These are phyloP conservation scores for Sylvia atricapilla DNA, from an alignment of 2,113 vertebrate species.

Conservation along the genomic window DNA sequence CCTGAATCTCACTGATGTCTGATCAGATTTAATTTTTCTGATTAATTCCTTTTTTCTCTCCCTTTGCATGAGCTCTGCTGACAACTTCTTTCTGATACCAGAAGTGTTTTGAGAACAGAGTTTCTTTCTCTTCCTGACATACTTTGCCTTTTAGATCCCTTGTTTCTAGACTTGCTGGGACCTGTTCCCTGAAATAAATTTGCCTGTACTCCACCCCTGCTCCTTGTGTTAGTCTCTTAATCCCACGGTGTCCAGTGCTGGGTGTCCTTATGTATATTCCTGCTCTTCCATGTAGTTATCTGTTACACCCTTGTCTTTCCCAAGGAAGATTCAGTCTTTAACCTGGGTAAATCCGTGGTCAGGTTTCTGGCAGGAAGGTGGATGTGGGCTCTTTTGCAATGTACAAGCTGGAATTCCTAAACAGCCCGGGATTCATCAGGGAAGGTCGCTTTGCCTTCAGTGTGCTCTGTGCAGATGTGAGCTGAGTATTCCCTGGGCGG, in stretches of 20 bases:
- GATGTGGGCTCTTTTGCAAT: rapidly evolving
- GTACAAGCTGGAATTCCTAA: background rate
- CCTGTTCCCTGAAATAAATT: background rate
- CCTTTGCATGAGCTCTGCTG: background rate
- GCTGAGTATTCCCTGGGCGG: background rate
- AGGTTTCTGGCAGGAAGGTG: background rate
- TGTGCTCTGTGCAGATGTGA: background rate
- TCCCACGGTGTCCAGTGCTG: background rate
- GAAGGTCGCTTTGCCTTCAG: background rate
- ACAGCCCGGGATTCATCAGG: background rate
- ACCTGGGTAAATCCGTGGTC: background rate
- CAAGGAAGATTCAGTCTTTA: background rate
- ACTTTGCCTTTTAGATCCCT: background rate
- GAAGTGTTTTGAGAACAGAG: background rate
- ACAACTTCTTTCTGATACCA: background rate
- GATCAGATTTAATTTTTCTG: background rate
- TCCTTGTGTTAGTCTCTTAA: background rate
- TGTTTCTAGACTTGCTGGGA: background rate
- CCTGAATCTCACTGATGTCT: background rate
- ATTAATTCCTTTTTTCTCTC: background rate
- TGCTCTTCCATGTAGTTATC: background rate
- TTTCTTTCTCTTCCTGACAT: background rate
- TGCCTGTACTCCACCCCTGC: background rate
- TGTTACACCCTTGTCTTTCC: background rate
- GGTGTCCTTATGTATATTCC: background rate